phyloP scores from a whole-genome alignment of 2,113 vertebrate species.

The Psilopogon haemacephalus region DNA sequence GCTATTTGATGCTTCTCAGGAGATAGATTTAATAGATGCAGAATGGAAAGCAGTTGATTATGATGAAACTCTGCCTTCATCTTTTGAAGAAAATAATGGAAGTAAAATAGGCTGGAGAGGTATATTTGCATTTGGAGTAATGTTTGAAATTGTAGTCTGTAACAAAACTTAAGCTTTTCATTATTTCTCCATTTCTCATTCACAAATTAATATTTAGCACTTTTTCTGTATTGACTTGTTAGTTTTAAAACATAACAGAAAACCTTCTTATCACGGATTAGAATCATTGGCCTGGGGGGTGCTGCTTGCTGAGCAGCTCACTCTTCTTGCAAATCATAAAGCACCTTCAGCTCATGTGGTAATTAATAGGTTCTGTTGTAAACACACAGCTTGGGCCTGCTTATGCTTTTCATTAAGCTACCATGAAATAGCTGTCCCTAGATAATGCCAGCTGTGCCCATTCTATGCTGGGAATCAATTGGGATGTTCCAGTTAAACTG shows the following conservation, averaged over 20 bases:
- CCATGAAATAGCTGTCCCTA: conserved; percentile 29
- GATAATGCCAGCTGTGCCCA: background rate
- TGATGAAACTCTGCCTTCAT: background rate
- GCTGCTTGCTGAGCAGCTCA: background rate
- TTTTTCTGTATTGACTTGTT: background rate
- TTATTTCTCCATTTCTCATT: background rate
- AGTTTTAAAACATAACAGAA: background rate
- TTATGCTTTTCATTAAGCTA: conserved; percentile 30
- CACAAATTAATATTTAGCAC: background rate
- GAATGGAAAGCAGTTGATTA: background rate
- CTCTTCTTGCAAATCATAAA: background rate
- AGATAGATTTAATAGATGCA: background rate
- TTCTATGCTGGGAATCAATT: conserved; percentile 7
- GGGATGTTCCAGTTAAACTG: conserved; percentile 3
- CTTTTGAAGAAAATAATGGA: background rate
- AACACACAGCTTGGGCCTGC: background rate
- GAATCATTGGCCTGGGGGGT: background rate
- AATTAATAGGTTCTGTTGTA: background rate
- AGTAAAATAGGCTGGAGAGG: background rate
- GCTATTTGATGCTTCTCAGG: background rate
- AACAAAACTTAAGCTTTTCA: background rate
- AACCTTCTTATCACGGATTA: background rate
- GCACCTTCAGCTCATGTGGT: background rate
- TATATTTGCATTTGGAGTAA: background rate
- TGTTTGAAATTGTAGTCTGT: background rate